A percentile compares a stretch with the other conserved stretches of the same genome.
Conservation (phyloP, 2,888 invertebrate genomes). For the Tenthredo scrophulariae region DNA sequence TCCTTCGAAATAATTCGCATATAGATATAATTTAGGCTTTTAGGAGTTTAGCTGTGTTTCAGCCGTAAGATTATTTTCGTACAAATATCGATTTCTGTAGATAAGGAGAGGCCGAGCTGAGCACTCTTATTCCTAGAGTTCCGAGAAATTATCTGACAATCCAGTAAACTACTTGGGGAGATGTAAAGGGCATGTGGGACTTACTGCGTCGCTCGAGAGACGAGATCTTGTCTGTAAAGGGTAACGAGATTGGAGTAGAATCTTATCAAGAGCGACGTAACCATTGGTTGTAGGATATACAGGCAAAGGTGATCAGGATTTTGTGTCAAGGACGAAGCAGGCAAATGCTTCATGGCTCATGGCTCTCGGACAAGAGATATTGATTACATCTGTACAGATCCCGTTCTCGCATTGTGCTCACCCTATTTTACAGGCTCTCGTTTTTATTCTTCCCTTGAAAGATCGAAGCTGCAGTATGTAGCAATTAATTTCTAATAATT, state of each 20-base stretch:
- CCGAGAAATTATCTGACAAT: constrained; percentile 25
- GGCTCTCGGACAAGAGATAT: constrained; percentile 24
- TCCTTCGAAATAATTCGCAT: neutral
- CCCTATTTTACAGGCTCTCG: neutral
- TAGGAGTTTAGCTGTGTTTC: neutral
- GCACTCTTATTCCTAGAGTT: neutral
- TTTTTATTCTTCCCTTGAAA: neutral
- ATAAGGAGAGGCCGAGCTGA: neutral
- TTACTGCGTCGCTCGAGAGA: neutral
- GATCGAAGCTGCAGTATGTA: neutral
- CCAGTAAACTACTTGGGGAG: constrained; percentile 6
- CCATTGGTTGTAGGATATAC: constrained; percentile 2
- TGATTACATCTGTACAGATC: constrained; percentile 38
- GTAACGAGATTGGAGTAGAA: constrained; percentile 19
- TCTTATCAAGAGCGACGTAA: constrained; percentile 13
- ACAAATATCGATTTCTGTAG: constrained; percentile 19
- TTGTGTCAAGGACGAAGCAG: constrained; percentile 31
- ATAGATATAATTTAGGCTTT: neutral
- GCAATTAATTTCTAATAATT: neutral
- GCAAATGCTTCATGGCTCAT: constrained; percentile 10
- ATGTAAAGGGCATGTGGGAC: constrained; percentile 31
- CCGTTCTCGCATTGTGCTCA: neutral
- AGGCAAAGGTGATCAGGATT: neutral
- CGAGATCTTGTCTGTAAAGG: constrained; percentile 20
- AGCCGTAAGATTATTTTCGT: neutral